phyloP scores from a whole-genome alignment of 2,888 invertebrate genomes.

The Drosophila flavopinicola region DNA sequence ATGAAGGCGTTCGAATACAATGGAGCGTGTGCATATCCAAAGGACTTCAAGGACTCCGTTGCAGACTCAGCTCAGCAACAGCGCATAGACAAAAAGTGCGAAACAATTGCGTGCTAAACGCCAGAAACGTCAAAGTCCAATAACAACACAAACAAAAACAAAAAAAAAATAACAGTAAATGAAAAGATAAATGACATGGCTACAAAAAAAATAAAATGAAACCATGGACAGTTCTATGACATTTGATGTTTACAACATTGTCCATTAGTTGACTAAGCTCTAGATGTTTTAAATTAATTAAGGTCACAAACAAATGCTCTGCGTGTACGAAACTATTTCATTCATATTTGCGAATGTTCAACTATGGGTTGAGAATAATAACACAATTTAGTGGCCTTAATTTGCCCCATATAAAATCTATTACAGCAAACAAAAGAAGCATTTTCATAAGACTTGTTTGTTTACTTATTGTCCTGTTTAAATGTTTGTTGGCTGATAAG shows the following conservation, averaged over 20 bases:
- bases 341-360: slow-evolving; percentile 43
- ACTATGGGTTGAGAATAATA: slow-evolving; percentile 4
- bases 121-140: slow-evolving; percentile 70
- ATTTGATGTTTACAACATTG: slow-evolving; percentile 30
- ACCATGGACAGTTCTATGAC: slow-evolving; percentile 29
- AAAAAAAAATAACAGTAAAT: slow-evolving; percentile 51
- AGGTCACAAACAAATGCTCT: slow-evolving; percentile 53
- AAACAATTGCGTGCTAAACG: slow-evolving; percentile 80
- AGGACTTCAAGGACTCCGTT: slow-evolving; percentile 39
- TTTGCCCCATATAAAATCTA: not conserved
- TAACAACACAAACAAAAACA: slow-evolving; percentile 31
- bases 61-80: slow-evolving; percentile 51
- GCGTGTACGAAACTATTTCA: slow-evolving; percentile 66
- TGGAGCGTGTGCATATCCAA: slow-evolving; percentile 55
- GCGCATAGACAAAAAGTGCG: slow-evolving; percentile 61
- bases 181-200: slow-evolving; percentile 69
- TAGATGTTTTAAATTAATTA: slow-evolving; percentile 66
- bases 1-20: slow-evolving; percentile 57
- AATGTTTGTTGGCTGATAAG: not conserved
- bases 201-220: slow-evolving; percentile 24
- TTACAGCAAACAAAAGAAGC: not conserved
- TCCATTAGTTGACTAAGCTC: slow-evolving; percentile 48
- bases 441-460: too few species aligned
- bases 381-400: slow-evolving; percentile 13
- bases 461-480: slow-evolving; percentile 2